Conservation (phyloP, 2,888 invertebrate genomes). For the Ferrisia virgata region DNA sequence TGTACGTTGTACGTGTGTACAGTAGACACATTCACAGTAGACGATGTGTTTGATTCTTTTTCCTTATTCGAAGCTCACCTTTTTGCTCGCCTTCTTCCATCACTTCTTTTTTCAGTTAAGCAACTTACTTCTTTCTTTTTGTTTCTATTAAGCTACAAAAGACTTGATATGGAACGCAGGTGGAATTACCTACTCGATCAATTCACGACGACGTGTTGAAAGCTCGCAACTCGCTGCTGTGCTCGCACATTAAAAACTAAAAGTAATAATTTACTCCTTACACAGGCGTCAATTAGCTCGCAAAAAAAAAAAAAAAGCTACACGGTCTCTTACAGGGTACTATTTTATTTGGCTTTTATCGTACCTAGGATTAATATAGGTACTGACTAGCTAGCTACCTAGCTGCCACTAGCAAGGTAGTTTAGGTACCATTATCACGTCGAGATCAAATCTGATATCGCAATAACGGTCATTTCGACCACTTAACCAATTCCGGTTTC, state of each 20-base stretch:
- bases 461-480: not conserved
- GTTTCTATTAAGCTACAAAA: not conserved
- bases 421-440: not conserved
- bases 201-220: not conserved
- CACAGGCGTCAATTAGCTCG: not conserved
- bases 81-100: not conserved
- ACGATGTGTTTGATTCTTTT: not conserved
- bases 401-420: too few relatives aligned
- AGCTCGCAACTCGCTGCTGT: not conserved
- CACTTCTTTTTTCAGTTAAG: not conserved
- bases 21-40: too few relatives aligned
- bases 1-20: too few relatives aligned
- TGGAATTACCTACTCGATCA: not conserved
- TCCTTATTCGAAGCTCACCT: too few relatives aligned
- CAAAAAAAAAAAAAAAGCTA: not conserved
- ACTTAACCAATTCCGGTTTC: not conserved
- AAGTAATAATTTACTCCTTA: slow-evolving; percentile 2
- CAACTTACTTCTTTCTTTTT: not conserved
- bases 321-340: not conserved
- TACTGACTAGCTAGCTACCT: too few relatives aligned
- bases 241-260: not conserved
- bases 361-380: too few relatives aligned
- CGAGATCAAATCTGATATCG: not conserved
- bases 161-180: not conserved
- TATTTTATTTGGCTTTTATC: not conserved